A percentile compares a stretch with the other conserved stretches of the same genome.
These are phyloP conservation scores for Callipepla squamata DNA, from an alignment of 2,113 vertebrate genomes.

Conservation along the genomic window DNA sequence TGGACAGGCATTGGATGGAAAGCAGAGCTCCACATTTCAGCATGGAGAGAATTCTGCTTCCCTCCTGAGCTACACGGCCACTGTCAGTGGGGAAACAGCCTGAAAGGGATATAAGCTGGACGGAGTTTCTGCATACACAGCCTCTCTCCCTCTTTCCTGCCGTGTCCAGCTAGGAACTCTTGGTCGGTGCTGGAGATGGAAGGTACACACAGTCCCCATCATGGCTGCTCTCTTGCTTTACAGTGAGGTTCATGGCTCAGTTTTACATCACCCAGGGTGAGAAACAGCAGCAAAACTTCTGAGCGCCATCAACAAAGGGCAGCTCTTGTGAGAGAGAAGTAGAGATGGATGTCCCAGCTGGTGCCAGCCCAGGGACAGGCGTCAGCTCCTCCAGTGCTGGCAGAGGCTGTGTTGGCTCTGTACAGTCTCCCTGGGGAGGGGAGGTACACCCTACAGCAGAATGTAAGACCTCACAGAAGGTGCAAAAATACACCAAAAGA, in stretches of 20 bases:
- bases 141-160: background rate
- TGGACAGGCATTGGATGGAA: background rate
- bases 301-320: background rate
- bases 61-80: background rate
- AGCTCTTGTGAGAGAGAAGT: background rate
- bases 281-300: background rate
- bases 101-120: background rate
- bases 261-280: background rate
- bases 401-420: background rate
- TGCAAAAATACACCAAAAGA: background rate
- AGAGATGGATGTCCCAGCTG: fast-evolving
- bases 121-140: background rate
- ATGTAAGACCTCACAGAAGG: background rate
- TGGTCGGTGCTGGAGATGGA: too few species aligned
- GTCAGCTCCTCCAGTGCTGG: background rate
- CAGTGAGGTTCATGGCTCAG: fast-evolving
- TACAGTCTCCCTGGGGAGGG: background rate
- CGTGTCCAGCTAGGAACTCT: fast-evolving
- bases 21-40: background rate
- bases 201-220: fast-evolving
- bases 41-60: background rate
- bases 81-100: background rate
- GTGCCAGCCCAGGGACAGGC: background rate
- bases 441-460: background rate
- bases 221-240: background rate